These are phyloP conservation scores for Dolichomitus sp. DNA, from an alignment of 2,888 invertebrate species.

Conservation along the genomic window DNA sequence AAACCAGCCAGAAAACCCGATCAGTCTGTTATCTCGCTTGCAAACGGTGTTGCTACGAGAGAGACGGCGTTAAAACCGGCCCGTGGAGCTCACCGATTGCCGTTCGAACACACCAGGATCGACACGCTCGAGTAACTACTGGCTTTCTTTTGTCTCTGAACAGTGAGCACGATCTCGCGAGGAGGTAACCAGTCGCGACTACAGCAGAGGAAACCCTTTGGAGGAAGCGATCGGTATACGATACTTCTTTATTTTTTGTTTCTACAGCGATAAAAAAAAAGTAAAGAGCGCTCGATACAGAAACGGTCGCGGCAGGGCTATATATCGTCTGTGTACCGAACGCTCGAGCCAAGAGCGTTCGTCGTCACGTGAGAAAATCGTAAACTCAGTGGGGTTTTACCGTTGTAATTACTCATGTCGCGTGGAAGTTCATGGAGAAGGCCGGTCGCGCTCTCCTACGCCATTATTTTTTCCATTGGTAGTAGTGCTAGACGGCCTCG, in stretches of 20 bases:
- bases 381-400: slow-evolving; percentile 42
- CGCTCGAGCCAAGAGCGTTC: neutral
- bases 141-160: slow-evolving; percentile 49
- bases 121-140: slow-evolving; percentile 48
- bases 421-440: slow-evolving; percentile 38
- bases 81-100: slow-evolving; percentile 12
- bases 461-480: slow-evolving; percentile 22
- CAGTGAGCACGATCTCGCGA: slow-evolving; percentile 18
- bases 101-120: slow-evolving; percentile 27
- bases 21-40: slow-evolving; percentile 23
- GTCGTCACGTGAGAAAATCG: slow-evolving; percentile 62
- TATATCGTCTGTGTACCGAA: slow-evolving; percentile 26
- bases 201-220: slow-evolving; percentile 25
- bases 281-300: slow-evolving; percentile 21
- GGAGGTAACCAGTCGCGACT: slow-evolving; percentile 17
- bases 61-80: slow-evolving; percentile 30
- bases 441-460: neutral
- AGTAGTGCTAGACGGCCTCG: neutral
- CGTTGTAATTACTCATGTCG: slow-evolving; percentile 53
- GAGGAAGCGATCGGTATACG: slow-evolving; percentile 21
- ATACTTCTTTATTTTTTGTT: slow-evolving; percentile 13
- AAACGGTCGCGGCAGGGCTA: slow-evolving; percentile 1
- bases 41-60: neutral
- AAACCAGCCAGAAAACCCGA: slow-evolving; percentile 44
- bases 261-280: neutral